Evolutionary conservation across 2,797 vertebrate genomes (phyloP).

Genomic region (Enteromius trimaculatus): DNA sequence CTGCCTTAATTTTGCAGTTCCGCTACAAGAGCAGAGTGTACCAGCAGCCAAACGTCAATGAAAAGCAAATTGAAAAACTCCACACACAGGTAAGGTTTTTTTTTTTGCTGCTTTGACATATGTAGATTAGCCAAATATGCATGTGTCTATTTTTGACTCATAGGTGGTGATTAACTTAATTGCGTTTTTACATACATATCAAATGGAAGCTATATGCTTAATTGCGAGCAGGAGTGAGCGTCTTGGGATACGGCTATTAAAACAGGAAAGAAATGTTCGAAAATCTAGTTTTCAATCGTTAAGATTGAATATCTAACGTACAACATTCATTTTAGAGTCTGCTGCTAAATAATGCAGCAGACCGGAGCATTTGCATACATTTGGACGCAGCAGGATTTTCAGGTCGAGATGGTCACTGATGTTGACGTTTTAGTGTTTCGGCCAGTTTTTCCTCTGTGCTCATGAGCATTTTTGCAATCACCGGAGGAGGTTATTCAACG

Average conservation of each 20-base stretch:
- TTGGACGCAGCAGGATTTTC: conserved; percentile 31
- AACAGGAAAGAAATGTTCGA: not conserved
- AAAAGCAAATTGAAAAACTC: conserved; percentile 87
- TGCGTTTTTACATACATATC: conserved; percentile 27
- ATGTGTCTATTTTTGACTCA: not conserved
- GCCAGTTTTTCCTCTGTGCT: conserved; percentile 1
- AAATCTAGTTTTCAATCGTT: not conserved
- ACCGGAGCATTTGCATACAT: conserved; percentile 47
- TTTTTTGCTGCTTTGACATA: too few species aligned
- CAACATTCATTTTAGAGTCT: conserved; percentile 4
- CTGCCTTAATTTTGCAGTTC: conserved; percentile 74
- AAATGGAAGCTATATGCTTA: conserved; percentile 27
- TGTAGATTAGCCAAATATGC: conserved; percentile 18
- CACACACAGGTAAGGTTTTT: conserved; percentile 81
- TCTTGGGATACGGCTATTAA: conserved; percentile 6
- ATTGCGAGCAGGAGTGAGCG: conserved; percentile 4
- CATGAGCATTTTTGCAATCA: conserved; percentile 5
- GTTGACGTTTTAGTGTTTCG: conserved; percentile 10
- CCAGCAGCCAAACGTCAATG: conserved; percentile 79
- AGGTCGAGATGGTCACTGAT: conserved; percentile 30
- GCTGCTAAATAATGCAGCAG: conserved; percentile 54
- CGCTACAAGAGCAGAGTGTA: conserved; percentile 89
- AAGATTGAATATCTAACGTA: conserved; percentile 35
- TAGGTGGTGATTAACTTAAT: conserved; percentile 20
- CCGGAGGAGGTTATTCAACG: not conserved